These are phyloP conservation scores for Micrasema longulum DNA, from an alignment of 1,140 invertebrate genomes.

Conservation along the genomic window DNA sequence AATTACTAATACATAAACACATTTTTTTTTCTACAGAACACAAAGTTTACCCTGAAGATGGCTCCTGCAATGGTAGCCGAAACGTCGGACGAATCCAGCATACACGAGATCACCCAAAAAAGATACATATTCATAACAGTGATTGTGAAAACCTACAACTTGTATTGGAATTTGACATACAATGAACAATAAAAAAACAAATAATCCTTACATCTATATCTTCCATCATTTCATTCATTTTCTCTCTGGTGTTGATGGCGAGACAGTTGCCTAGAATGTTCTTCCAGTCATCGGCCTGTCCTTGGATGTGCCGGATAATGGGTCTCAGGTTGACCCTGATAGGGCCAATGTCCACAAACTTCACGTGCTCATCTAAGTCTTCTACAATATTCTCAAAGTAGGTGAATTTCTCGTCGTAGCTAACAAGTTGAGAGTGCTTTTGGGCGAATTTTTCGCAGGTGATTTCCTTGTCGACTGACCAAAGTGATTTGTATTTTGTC, in stretches of 20 bases:
- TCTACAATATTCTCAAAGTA: conserved; percentile 84
- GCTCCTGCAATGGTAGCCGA: too few species aligned
- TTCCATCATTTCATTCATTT: conserved; percentile 73
- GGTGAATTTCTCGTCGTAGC: conserved; percentile 86
- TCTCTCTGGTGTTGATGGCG: conserved; percentile 68
- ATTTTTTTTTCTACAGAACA: too few species aligned
- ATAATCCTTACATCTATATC: conserved; percentile 71
- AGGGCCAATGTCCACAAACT: conserved; percentile 73
- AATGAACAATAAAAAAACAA: too few species aligned
- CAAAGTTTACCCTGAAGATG: too few species aligned
- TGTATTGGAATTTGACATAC: too few species aligned
- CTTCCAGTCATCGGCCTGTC: conserved; percentile 80
- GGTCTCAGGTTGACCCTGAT: conserved; percentile 77
- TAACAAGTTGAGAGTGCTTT: conserved; percentile 76
- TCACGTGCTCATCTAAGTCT: conserved; percentile 72
- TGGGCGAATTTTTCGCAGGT: conserved; percentile 81
- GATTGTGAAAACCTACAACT: too few species aligned
- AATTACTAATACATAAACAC: too few species aligned
- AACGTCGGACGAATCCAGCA: too few species aligned
- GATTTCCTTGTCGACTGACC: conserved; percentile 82
- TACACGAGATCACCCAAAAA: too few species aligned
- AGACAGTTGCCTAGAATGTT: conserved; percentile 74
- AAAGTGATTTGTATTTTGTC: conserved; percentile 82
- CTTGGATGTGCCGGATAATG: conserved; percentile 73
- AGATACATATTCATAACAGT: too few species aligned